phyloP scores from a whole-genome alignment of 1,140 invertebrate species.

The Coboldia fuscipes region DNA sequence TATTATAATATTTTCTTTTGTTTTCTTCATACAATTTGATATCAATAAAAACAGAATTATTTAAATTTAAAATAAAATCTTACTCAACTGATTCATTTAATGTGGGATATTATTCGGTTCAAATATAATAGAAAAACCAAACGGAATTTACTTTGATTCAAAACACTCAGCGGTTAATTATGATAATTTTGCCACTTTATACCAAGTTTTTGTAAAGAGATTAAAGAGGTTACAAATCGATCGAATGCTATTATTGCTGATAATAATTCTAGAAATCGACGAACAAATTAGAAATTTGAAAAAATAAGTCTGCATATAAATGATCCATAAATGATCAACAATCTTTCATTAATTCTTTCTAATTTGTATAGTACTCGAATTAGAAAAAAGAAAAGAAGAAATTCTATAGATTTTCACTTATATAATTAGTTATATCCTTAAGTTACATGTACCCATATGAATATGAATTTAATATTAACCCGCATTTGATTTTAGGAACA shows the following conservation, averaged over 20 bases:
- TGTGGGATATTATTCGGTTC: too few species aligned
- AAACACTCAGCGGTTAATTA: too few species aligned
- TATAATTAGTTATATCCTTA: too few species aligned
- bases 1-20: too few species aligned
- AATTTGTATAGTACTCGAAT: conserved; percentile 41
- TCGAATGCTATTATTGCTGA: conserved; percentile 77
- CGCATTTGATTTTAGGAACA: conserved; percentile 15
- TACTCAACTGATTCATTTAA: too few species aligned
- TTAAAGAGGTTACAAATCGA: conserved; percentile 64
- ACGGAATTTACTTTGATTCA: too few species aligned
- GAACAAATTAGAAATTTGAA: conserved; percentile 77
- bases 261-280: conserved; percentile 85
- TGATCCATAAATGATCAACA: not conserved
- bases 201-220: conserved; percentile 76
- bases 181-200: too few species aligned
- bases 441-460: conserved; percentile 5
- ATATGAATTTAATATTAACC: not conserved
- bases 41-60: too few species aligned
- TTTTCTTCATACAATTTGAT: too few species aligned
- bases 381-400: conserved; percentile 55
- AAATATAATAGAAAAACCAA: too few species aligned
- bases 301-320: conserved; percentile 24
- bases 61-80: too few species aligned
- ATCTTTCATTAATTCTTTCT: not conserved
- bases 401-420: too few species aligned